Evolutionary conservation across 2,113 vertebrate genomes (phyloP).

Genomic region (Phycodurus eques): DNA sequence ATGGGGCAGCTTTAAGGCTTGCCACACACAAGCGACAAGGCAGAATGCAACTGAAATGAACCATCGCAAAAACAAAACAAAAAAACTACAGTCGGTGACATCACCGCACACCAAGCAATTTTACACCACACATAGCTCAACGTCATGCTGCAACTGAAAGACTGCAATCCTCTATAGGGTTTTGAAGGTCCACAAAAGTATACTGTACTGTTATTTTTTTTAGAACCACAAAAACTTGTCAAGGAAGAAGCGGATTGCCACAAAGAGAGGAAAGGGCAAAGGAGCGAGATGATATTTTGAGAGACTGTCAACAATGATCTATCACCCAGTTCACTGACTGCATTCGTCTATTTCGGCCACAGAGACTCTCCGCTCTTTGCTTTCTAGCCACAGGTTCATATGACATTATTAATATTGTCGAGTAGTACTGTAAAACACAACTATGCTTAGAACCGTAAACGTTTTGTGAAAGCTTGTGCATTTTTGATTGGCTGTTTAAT

Average conservation of each 20-base stretch:
- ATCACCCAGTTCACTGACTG: no score
- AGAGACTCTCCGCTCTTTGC: no score
- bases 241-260: neutral
- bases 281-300: neutral
- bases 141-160: neutral
- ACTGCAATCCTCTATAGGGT: neutral
- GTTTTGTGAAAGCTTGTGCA: no score
- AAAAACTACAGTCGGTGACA: no score
- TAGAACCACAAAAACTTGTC: neutral
- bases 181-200: neutral
- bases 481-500: no score
- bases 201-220: neutral
- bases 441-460: no score
- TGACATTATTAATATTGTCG: no score
- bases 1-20: neutral
- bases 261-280: neutral
- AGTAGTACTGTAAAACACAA: no score
- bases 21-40: neutral
- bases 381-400: no score
- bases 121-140: no score
- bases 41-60: neutral
- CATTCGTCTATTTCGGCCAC: no score
- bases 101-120: no score
- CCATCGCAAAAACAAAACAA: neutral
- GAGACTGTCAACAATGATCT: neutral